These are phyloP conservation scores for Aleiodes alternator DNA, from an alignment of 2,888 invertebrate species.

Conservation along the genomic window DNA sequence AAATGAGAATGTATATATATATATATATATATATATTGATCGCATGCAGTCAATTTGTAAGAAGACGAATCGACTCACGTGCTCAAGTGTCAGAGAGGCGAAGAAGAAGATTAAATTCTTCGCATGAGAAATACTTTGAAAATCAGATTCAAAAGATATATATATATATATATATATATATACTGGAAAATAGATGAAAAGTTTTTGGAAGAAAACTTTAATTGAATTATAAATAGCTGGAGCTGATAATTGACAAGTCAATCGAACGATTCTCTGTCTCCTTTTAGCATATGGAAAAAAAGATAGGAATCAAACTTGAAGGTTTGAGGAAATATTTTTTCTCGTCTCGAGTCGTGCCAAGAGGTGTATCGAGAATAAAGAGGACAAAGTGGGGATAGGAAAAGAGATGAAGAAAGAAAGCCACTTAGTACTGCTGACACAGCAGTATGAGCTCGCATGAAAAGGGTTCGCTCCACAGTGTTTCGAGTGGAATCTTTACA, in stretches of 20 bases:
- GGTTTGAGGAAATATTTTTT: constrained; percentile 34
- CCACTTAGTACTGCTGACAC: constrained; percentile 58
- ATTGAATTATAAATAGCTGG: too few species aligned
- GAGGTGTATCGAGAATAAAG: constrained; percentile 35
- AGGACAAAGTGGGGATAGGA: constrained; percentile 23
- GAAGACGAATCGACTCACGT: constrained; percentile 26
- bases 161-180: neutral
- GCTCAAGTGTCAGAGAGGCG: constrained; percentile 7
- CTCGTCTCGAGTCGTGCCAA: constrained; percentile 43
- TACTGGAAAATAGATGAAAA: neutral
- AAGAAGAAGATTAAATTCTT: constrained; percentile 30
- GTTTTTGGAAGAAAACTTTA: neutral
- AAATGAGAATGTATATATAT: neutral
- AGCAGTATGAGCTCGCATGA: constrained; percentile 56
- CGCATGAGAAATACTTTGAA: neutral
- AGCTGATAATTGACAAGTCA: neutral
- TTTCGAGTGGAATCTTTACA: constrained; percentile 59
- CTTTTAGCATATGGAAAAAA: neutral
- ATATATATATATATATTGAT: neutral
- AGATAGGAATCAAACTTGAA: constrained; percentile 27
- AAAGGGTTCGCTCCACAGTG: constrained; percentile 55
- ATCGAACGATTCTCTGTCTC: neutral
- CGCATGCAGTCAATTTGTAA: constrained; percentile 10
- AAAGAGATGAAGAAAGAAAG: constrained; percentile 48
- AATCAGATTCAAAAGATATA: neutral